These are phyloP conservation scores for Myrmecobius fasciatus DNA, from an alignment of 2,113 vertebrate species.

Conservation along the genomic window DNA sequence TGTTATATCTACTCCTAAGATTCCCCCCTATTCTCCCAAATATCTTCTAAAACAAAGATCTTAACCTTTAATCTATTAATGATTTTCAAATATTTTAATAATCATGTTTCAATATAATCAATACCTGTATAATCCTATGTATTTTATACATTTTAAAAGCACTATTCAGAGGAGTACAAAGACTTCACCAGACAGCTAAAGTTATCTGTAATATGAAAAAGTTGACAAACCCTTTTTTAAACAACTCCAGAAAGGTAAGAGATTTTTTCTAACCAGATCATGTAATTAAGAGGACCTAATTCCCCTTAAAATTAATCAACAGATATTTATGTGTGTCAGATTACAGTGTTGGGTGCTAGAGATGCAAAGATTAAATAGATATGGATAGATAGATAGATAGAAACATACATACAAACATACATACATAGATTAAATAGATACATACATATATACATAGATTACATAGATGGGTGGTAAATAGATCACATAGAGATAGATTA, in stretches of 20 bases:
- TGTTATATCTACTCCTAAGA: background rate
- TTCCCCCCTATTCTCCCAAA: background rate
- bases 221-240: background rate
- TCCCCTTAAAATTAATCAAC: background rate
- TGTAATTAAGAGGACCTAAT: background rate
- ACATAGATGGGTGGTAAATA: no score
- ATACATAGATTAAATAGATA: no score
- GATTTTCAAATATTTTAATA: background rate
- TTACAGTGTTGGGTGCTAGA: background rate
- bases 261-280: background rate
- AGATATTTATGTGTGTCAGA: background rate
- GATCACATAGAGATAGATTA: no score
- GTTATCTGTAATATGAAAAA: background rate
- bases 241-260: background rate
- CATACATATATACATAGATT: no score
- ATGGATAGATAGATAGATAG: no score
- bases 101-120: background rate
- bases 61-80: background rate
- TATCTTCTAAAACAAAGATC: background rate
- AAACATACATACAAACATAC: no score
- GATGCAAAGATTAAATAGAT: background rate
- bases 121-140: background rate
- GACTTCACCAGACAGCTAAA: background rate
- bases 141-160: background rate
- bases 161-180: background rate